phyloP scores from a whole-genome alignment of 2,888 invertebrate genomes.

The Amphipyra berbera region DNA sequence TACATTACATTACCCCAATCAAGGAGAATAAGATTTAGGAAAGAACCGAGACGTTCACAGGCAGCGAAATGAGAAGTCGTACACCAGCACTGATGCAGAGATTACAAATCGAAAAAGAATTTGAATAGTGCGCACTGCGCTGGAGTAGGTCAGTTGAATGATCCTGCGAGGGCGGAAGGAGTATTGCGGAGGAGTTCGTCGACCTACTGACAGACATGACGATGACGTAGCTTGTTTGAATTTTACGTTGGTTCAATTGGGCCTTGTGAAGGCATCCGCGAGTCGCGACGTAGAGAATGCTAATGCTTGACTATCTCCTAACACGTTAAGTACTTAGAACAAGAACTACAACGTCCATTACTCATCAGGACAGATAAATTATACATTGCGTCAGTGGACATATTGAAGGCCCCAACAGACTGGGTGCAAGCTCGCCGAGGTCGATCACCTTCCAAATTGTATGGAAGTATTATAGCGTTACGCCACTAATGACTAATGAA shows the following conservation, averaged over 20 bases:
- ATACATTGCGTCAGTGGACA: not conserved
- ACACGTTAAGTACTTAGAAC: no score
- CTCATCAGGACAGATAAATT: no score
- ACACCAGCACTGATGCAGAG: no score
- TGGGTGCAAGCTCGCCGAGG: not conserved
- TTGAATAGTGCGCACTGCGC: not conserved
- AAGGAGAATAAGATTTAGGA: no score
- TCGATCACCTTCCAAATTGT: not conserved
- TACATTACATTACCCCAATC: no score
- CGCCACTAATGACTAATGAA: not conserved
- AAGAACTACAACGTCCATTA: no score
- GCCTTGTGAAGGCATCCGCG: not conserved
- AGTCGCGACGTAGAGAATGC: no score
- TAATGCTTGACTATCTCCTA: no score
- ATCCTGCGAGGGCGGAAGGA: not conserved
- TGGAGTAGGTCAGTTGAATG: not conserved
- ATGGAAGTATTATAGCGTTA: not conserved
- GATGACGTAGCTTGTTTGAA: not conserved
- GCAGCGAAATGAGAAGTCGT: no score
- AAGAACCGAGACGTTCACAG: no score
- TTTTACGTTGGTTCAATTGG: not conserved
- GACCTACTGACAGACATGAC: not conserved
- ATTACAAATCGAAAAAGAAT: not conserved
- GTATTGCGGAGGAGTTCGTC: not conserved
- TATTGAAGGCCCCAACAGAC: not conserved